phyloP scores from a whole-genome alignment of 2,797 vertebrate genomes.

The Gymnothorax javanicus region DNA sequence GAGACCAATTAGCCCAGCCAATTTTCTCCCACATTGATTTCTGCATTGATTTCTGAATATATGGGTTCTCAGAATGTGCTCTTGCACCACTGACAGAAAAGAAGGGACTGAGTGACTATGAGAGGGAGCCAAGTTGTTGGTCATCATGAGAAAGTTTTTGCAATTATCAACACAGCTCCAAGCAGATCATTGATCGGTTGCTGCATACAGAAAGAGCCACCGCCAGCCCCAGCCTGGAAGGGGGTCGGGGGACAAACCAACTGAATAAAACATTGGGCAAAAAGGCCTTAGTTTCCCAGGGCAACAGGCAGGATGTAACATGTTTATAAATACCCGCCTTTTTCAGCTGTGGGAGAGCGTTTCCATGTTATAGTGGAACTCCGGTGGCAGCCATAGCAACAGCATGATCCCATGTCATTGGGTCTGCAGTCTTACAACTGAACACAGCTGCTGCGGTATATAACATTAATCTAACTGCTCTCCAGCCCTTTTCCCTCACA shows the following conservation, averaged over 20 bases:
- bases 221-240: no score
- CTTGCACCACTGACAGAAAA: background rate
- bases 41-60: conserved; percentile 7
- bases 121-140: background rate
- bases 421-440: background rate
- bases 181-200: background rate
- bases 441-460: background rate
- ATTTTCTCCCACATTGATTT: conserved; percentile 17
- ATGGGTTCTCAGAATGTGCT: background rate
- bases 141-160: background rate
- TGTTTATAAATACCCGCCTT: background rate
- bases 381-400: background rate
- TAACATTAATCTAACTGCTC: background rate
- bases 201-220: background rate
- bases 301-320: background rate
- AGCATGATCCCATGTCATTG: background rate
- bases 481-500: background rate
- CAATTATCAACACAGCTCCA: background rate
- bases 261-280: no score
- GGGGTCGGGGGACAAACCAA: no score
- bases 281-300: background rate
- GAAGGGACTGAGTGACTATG: background rate
- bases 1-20: background rate
- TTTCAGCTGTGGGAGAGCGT: background rate
- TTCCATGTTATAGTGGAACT: background rate